Evolutionary conservation across 2,888 invertebrate genomes (phyloP).

Genomic region (Lasioglossum leucozonium): DNA sequence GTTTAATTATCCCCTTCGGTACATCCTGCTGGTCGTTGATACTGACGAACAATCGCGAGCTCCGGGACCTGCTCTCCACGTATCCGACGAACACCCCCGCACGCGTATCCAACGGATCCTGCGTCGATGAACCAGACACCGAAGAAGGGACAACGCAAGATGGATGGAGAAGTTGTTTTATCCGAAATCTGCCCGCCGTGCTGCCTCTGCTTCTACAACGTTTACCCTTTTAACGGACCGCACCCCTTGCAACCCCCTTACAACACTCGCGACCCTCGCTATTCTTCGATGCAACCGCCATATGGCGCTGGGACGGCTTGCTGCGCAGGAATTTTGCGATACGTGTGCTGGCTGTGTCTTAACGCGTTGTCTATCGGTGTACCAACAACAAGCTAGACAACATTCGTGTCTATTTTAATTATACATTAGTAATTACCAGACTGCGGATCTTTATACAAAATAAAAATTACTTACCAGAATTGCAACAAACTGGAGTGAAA

Average conservation of each 20-base stretch:
- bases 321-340: neutral
- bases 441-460: no score
- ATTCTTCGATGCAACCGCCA: constrained; percentile 61
- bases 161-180: constrained; percentile 74
- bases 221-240: constrained; percentile 74
- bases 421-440: no score
- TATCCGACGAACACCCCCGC: neutral
- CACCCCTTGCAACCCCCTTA: constrained; percentile 34
- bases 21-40: constrained; percentile 70
- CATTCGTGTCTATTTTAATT: no score
- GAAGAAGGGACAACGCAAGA: constrained; percentile 55
- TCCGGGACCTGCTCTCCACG: constrained; percentile 21
- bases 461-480: no score
- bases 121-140: constrained; percentile 11
- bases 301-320: constrained; percentile 50
- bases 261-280: constrained; percentile 54
- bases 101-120: constrained; percentile 26
- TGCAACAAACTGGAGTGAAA: no score
- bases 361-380: no score
- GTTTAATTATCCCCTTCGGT: constrained; percentile 74
- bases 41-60: constrained; percentile 57
- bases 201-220: constrained; percentile 67
- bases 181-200: constrained; percentile 66
- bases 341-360: neutral
- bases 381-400: no score